Conservation (phyloP, 2,797 vertebrate genomes). For the Coluber constrictor region DNA sequence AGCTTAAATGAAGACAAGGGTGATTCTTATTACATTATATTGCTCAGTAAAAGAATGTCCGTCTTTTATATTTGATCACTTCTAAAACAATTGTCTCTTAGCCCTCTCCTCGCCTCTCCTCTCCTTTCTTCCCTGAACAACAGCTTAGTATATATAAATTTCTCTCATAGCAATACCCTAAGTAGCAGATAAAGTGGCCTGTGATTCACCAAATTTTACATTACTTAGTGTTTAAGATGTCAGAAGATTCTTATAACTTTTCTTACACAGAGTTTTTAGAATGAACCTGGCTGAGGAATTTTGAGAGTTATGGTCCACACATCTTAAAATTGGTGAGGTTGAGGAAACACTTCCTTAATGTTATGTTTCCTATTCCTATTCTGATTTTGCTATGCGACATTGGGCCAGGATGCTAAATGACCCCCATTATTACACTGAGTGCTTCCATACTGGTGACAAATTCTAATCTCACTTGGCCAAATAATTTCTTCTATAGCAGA, state of each 20-base stretch:
- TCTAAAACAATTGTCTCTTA: not conserved
- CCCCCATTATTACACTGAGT: not conserved
- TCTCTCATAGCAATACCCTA: not conserved
- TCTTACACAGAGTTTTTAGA: not conserved
- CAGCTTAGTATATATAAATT: not conserved
- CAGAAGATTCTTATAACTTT: not conserved
- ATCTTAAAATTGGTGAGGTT: not conserved
- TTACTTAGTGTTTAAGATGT: not conserved
- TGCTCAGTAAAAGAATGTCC: not conserved
- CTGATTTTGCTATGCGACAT: not conserved
- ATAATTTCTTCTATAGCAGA: not conserved
- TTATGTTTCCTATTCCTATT: not conserved
- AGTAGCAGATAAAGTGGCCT: not conserved
- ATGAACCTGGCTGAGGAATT: not conserved
- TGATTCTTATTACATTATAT: not conserved
- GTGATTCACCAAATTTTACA: not conserved
- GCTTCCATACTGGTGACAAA: not conserved
- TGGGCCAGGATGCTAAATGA: not conserved
- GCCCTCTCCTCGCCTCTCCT: not conserved
- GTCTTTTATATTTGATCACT: not conserved
- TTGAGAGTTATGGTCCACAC: not conserved
- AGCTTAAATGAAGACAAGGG: not conserved
- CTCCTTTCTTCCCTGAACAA: not conserved
- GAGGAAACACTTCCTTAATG: not conserved
- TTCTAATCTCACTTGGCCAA: not conserved